A percentile compares a stretch with the other conserved stretches of the same genome.
These are phyloP conservation scores for Eutolmus rufibarbis DNA, from an alignment of 2,888 invertebrate genomes.

Conservation along the genomic window DNA sequence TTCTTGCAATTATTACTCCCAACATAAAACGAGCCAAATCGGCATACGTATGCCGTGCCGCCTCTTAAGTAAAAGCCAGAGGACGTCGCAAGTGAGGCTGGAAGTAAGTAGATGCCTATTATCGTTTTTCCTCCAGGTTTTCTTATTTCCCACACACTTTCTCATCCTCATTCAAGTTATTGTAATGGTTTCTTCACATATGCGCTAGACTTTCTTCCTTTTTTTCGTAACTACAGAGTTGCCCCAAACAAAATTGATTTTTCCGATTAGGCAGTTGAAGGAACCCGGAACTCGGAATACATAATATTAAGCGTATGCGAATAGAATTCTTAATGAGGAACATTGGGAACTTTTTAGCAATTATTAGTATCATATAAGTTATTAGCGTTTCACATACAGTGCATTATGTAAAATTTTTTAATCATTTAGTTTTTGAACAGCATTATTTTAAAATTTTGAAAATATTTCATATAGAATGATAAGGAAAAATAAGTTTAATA, in stretches of 20 bases:
- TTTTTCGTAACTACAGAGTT: not conserved
- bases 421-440: too few species aligned
- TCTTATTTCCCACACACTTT: not conserved
- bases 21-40: not conserved
- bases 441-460: not conserved
- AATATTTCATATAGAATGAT: not conserved
- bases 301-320: not conserved
- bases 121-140: not conserved
- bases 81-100: not conserved
- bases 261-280: not conserved
- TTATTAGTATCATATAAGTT: not conserved
- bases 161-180: not conserved
- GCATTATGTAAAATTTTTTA: too few species aligned
- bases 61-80: not conserved
- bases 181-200: not conserved
- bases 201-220: not conserved
- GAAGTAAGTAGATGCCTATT: not conserved
- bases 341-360: not conserved
- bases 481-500: not conserved
- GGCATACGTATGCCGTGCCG: not conserved
- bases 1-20: not conserved
- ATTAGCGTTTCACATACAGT: not conserved
- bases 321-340: not conserved
- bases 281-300: not conserved
- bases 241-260: not conserved